Conservation (phyloP, 1,140 invertebrate species). For the Apis mellifera region DNA sequence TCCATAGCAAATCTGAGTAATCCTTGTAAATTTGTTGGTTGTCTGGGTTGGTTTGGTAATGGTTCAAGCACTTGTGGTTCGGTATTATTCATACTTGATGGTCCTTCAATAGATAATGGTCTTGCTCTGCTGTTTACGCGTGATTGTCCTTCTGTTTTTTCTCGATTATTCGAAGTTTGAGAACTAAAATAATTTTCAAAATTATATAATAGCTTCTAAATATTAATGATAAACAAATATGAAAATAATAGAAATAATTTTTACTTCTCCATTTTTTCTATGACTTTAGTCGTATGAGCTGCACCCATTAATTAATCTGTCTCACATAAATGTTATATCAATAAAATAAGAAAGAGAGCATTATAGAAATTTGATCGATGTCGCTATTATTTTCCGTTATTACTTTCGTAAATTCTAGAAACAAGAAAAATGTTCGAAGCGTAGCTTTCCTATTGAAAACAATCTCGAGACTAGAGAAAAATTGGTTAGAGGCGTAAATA, state of each 20-base stretch:
- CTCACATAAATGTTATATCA: not conserved
- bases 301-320: slow-evolving; percentile 65
- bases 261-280: slow-evolving; percentile 70
- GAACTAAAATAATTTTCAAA: not conserved
- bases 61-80: slow-evolving; percentile 30
- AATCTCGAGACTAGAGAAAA: not conserved
- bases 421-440: not conserved
- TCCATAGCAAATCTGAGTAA: slow-evolving; percentile 85
- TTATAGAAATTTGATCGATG: not conserved
- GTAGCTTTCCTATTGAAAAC: not conserved
- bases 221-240: not conserved
- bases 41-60: slow-evolving; percentile 75
- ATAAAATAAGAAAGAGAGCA: not conserved
- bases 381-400: not conserved
- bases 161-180: not conserved
- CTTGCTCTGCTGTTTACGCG: slow-evolving; percentile 61
- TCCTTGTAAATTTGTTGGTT: slow-evolving; percentile 82
- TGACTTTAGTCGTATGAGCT: slow-evolving; percentile 62
- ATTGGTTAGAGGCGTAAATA: not conserved
- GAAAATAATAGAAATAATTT: not conserved
- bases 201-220: not conserved
- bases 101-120: slow-evolving; percentile 74
- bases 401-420: not conserved
- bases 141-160: not conserved
- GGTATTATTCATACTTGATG: slow-evolving; percentile 52